Evolutionary conservation across 2,113 vertebrate genomes (phyloP).

Genomic region (Ciconia boyciana): DNA sequence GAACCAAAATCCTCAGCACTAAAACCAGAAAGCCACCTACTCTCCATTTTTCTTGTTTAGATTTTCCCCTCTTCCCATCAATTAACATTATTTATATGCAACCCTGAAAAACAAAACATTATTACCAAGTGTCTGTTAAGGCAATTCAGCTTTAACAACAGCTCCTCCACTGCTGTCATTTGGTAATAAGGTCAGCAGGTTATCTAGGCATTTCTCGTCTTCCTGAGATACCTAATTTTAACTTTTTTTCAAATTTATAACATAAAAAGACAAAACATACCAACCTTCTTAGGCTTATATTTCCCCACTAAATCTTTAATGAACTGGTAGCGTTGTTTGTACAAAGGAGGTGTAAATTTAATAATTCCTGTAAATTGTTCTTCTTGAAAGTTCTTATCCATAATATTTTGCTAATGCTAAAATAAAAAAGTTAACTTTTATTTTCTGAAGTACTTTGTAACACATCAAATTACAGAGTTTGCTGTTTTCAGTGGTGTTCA

Average conservation of each 20-base stretch:
- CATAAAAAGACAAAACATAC: slow-evolving; percentile 17
- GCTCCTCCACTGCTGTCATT: neutral
- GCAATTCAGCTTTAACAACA: neutral
- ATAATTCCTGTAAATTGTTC: neutral
- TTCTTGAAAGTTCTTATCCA: slow-evolving; percentile 38
- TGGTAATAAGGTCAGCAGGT: neutral
- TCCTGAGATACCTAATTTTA: neutral
- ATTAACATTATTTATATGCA: neutral
- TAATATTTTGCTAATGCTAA: neutral
- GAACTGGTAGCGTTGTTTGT: slow-evolving; percentile 84
- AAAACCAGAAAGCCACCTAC: neutral
- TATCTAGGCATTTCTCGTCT: neutral
- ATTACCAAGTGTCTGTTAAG: neutral
- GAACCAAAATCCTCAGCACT: neutral
- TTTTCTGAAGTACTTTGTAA: neutral
- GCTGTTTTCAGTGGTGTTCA: neutral
- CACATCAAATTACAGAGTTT: neutral
- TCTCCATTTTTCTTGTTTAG: neutral
- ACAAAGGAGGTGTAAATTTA: slow-evolving; percentile 83
- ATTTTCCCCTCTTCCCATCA: neutral
- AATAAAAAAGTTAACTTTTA: neutral
- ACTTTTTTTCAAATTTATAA: neutral
- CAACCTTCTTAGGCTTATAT: slow-evolving; percentile 84
- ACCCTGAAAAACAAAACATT: neutral
- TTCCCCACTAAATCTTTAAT: slow-evolving; percentile 81